A percentile compares a stretch with the other conserved stretches of the same genome.
Evolutionary conservation across 2,888 invertebrate species (phyloP).

Genomic region (Selenia dentaria): DNA sequence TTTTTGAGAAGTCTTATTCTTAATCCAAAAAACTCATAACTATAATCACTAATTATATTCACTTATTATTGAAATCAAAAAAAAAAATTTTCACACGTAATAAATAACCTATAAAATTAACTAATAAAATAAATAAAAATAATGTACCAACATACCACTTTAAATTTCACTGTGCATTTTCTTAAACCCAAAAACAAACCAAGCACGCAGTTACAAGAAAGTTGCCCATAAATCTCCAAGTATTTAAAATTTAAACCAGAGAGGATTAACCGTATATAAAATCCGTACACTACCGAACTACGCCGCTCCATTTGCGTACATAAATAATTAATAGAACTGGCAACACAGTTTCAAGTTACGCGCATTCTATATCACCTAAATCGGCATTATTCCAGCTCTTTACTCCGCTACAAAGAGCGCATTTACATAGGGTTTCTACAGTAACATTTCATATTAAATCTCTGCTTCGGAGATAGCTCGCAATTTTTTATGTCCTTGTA

Average conservation of each 20-base stretch:
- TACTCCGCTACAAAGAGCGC: conserved; percentile 22
- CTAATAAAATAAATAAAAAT: too few relatives aligned
- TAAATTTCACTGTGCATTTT: too few relatives aligned
- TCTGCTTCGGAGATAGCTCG: conserved; percentile 32
- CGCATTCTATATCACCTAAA: conserved; percentile 28
- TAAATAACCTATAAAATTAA: too few relatives aligned
- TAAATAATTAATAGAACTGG: conserved; percentile 36
- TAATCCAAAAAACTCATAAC: too few relatives aligned
- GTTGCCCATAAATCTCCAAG: conserved; percentile 12
- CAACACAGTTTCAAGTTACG: conserved; percentile 30
- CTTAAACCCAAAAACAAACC: too few relatives aligned
- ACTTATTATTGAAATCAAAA: too few relatives aligned
- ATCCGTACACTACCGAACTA: conserved; percentile 35
- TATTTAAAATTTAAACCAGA: conserved; percentile 34
- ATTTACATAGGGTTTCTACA: conserved; percentile 36
- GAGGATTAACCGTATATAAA: conserved; percentile 32
- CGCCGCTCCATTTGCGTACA: conserved; percentile 36
- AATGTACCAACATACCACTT: too few relatives aligned
- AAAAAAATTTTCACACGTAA: too few relatives aligned
- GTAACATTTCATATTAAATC: conserved; percentile 42
- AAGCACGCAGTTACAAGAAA: neutral
- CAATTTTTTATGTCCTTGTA: conserved; percentile 40
- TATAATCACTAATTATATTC: too few relatives aligned
- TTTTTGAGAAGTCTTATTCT: too few relatives aligned
- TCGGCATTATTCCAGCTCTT: conserved; percentile 23